Percentiles rank a stretch among this genome's conserved stretches.
Evolutionary conservation across 2,888 invertebrate genomes (phyloP).

Genomic region (Strigamia maritima): DNA sequence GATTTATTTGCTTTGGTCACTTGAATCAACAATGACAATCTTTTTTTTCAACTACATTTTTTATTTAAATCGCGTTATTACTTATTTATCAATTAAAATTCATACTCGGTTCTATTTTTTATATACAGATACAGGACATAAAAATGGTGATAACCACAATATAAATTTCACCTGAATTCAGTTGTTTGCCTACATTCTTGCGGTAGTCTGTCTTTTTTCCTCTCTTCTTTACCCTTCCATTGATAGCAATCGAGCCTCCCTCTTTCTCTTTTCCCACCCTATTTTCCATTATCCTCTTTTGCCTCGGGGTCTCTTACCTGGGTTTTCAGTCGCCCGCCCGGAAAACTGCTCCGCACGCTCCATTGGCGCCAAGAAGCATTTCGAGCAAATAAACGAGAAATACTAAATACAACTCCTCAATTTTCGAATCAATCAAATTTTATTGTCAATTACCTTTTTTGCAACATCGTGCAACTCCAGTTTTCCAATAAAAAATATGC

Average conservation of each 20-base stretch:
- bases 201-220: constrained; percentile 1
- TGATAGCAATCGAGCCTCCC: constrained; percentile 32
- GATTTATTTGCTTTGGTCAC: constrained; percentile 25
- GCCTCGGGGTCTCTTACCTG: constrained; percentile 18
- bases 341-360: constrained; percentile 26
- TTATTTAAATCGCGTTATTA: neutral
- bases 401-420: neutral
- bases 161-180: constrained; percentile 4
- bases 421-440: neutral
- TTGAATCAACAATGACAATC: neutral
- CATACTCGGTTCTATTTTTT: neutral
- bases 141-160: neutral
- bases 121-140: too few species aligned
- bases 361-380: neutral
- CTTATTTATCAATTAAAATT: neutral
- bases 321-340: constrained; percentile 24
- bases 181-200: constrained; percentile 18
- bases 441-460: neutral
- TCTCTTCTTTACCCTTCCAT: constrained; percentile 18
- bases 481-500: neutral
- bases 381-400: neutral
- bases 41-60: neutral
- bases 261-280: constrained; percentile 7
- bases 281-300: constrained; percentile 12
- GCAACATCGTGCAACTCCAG: neutral